Base-by-base conservation (phyloP, 2,797 vertebrate genomes). In the Cossypha heuglini region DNA sequence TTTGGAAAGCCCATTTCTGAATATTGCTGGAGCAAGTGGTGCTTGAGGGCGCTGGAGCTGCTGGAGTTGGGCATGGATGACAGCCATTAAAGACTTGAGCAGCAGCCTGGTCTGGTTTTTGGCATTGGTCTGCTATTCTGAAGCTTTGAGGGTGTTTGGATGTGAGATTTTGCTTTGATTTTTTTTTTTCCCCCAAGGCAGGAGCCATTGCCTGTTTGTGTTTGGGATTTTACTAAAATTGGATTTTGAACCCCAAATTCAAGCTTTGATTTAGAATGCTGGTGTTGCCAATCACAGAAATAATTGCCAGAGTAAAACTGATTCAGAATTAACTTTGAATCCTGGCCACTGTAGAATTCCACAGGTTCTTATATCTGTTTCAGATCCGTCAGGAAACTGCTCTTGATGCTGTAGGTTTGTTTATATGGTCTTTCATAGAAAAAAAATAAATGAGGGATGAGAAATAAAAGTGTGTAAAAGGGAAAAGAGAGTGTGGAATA, bases 171-270 rank as follows among this genome's bases (percentile, higher is more conserved):
- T 63, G 31, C n/a, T 49, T 78, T 45, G 29, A 6, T 49, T 52
- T 22, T 10, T n/a, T 15, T 43, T 11, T 10, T 19, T 3, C 1
- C 13, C 16, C 7, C 15, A 22, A 49, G 67, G 35, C 40, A 87
- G 62, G 9, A 78, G 15, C 54, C 46, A 18, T 15, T 76, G 49
- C 11, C 35, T 82, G 4, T 69, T 85, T 92, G 66, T 33, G 26
- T 75, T 75, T 69, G 59, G 25, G 40, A 58, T 82, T 94, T 90
- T 73, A 46, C 26, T 75, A 37, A 69, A 73, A 71, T 29, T 54
- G 40, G 24, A 67, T 78, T 93, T 90, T 64, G 42, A 92, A 80
- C 49, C 20, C 40, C 35, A 78, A 83, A 86, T 66, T 91, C 46
- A 67, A 66, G 35, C 58, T 83, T 45, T 62, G n/a, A 25, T 72